Evolutionary conservation across 92 coral and sea anemone genomes (phyloP).

Genomic region (Nematostella vectensis): DNA sequence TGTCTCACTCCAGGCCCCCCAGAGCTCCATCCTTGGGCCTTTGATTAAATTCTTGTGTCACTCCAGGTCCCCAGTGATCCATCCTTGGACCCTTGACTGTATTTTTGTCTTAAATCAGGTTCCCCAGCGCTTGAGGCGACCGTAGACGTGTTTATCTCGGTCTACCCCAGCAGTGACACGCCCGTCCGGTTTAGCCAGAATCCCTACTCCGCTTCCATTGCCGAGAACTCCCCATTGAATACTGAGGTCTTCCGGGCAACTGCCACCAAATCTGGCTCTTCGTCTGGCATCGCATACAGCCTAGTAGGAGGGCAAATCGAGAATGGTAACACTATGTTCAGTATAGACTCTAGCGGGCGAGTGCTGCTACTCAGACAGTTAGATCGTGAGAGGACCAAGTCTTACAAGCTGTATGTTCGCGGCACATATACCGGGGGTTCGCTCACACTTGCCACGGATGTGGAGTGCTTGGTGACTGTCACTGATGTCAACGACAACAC

Average conservation of each 20-base stretch:
- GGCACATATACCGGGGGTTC: constrained; percentile 25
- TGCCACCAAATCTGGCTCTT: constrained; percentile 35
- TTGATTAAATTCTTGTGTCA: no score
- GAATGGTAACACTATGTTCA: no score
- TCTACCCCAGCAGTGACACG: constrained; percentile 31
- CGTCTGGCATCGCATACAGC: constrained; percentile 21
- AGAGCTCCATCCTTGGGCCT: no score
- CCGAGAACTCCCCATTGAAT: constrained; percentile 21
- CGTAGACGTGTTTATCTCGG: constrained; percentile 31
- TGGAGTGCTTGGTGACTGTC: constrained; percentile 41
- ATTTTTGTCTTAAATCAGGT: no score
- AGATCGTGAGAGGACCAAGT: constrained; percentile 48
- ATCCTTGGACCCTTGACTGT: no score
- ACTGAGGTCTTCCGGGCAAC: constrained; percentile 30
- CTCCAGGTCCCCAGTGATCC: no score
- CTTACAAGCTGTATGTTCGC: constrained; percentile 60
- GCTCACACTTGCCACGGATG: constrained; percentile 38
- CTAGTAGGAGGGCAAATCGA: constrained; percentile 71
- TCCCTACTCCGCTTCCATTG: constrained; percentile 21
- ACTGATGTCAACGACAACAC: constrained; percentile 59
- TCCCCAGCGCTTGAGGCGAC: no score
- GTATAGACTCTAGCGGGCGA: constrained; percentile 29
- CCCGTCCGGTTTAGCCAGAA: constrained; percentile 30
- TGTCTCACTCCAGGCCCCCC: no score
- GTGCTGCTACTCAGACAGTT: constrained; percentile 17